Base-by-base conservation (phyloP, 2,113 vertebrate genomes). In the Trachemys scripta region DNA sequence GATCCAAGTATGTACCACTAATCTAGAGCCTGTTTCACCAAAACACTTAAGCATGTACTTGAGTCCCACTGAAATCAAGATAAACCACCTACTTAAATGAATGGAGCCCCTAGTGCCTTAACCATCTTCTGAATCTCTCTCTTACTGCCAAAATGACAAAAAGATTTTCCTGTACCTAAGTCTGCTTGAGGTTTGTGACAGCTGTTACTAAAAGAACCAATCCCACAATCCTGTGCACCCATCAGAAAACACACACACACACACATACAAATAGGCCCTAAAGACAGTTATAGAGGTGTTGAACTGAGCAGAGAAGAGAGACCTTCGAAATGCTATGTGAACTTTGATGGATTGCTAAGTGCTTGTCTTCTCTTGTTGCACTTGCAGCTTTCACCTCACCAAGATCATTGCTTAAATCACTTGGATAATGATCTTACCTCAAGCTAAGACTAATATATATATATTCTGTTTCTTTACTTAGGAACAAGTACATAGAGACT, bases 341-440 rank as follows among this genome's bases (percentile, higher is more conserved):
- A 87, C 89, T 95, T 69, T 95, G 94, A 96, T 82, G 27, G 87
- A 84, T 14, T 94, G 29, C 89, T 92, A 96, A 82, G 65, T 95
- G 42, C 53, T 0, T 96, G 90, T 95, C 22, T 16, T 85, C 83
- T 92, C 87, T 94, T 96, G 80, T 88, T 95, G 87, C 79, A 42
- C 49, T 92, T 91, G 17, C 42, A 94, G 86, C n/a, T 35, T 93
- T 90, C 29, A 54, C 16, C 51, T 83, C 51, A 88, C 22, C 78
- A 25, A 87, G 75, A 22, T 7, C 38, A 45, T n/a, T 94, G 35
- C 85, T 96, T 90, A 93, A 91, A 92, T 85, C 93, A 94, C 85
- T 45, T 86, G 62, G 42, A 92, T 94, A 92, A 95, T 87, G 81
- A 75, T 93, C 78, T 87, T 87, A 92, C 92, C 95, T 91, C 90